Evolutionary conservation across 2,888 invertebrate genomes (phyloP).

Genomic region (Chorisops tibialis): DNA sequence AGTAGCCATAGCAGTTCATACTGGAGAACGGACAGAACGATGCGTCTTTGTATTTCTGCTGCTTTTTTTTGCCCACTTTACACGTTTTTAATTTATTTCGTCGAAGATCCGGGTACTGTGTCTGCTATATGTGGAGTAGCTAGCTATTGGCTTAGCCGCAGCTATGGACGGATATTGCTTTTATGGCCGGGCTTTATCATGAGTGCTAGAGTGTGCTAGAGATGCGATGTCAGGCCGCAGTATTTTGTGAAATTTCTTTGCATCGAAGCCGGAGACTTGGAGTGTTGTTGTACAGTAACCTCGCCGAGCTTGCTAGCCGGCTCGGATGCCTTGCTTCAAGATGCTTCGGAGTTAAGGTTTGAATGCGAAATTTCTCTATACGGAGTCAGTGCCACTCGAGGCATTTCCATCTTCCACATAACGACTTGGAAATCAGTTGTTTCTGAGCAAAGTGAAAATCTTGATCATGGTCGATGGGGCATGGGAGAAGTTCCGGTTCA

Average conservation of each 20-base stretch:
- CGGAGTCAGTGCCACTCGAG: not conserved
- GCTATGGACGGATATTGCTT: too few relatives aligned
- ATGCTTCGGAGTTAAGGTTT: not conserved
- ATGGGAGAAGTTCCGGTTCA: conserved; percentile 6
- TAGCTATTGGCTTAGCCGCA: too few relatives aligned
- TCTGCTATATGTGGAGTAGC: not conserved
- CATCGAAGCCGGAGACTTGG: too few relatives aligned
- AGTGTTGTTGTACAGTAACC: too few relatives aligned
- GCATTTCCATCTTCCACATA: not conserved
- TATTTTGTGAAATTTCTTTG: too few relatives aligned
- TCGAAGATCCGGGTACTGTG: conserved; percentile 16
- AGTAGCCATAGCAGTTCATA: too few relatives aligned
- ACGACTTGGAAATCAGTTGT: conserved; percentile 12
- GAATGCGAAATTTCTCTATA: conserved; percentile 18
- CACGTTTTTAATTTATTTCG: conserved; percentile 17
- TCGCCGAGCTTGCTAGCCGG: too few relatives aligned
- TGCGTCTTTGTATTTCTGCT: too few relatives aligned
- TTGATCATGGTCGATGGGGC: not conserved
- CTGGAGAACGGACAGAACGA: too few relatives aligned
- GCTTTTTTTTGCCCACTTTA: not conserved
- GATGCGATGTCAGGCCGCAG: too few relatives aligned
- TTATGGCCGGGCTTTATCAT: too few relatives aligned
- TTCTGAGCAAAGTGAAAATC: conserved; percentile 5
- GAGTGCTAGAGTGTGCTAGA: too few relatives aligned
- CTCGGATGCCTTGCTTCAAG: not conserved